Conservation (phyloP, 2,888 invertebrate genomes). For the Zygaena filipendulae region DNA sequence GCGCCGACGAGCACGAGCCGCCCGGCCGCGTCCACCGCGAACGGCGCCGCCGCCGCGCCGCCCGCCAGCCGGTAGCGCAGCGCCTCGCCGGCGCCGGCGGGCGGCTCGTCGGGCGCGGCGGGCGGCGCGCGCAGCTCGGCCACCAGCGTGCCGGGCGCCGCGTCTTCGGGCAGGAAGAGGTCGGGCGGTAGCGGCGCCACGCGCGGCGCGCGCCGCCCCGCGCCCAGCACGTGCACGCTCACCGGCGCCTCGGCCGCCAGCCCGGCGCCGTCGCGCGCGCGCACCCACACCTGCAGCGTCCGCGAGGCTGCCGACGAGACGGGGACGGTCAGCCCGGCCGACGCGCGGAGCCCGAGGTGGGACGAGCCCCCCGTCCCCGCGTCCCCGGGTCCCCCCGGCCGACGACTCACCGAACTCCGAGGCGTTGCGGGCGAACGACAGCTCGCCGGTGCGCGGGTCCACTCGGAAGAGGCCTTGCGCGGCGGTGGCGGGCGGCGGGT, state of each 20-base stretch:
- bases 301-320: slow-evolving; percentile 73
- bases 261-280: slow-evolving; percentile 86
- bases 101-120: slow-evolving; percentile 3
- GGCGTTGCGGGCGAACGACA: slow-evolving; percentile 74
- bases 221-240: slow-evolving; percentile 79
- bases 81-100: slow-evolving; percentile 11
- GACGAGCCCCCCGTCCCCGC: no score
- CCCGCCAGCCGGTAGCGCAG: slow-evolving; percentile 14
- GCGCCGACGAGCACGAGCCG: slow-evolving; percentile 79
- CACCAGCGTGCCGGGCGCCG: slow-evolving; percentile 57
- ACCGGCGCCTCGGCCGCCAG: slow-evolving; percentile 87
- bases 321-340: no score
- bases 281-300: slow-evolving; percentile 88
- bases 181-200: slow-evolving; percentile 80
- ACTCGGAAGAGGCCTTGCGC: slow-evolving; percentile 77
- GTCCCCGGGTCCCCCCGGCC: not conserved
- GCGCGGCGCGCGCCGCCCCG: slow-evolving; percentile 75
- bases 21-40: slow-evolving; percentile 77
- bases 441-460: slow-evolving; percentile 78
- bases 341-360: not conserved
- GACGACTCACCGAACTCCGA: slow-evolving; percentile 46
- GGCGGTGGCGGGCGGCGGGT: slow-evolving; percentile 55
- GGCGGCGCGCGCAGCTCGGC: slow-evolving; percentile 33
- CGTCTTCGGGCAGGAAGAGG: slow-evolving; percentile 82
- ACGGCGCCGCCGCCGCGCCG: slow-evolving; percentile 31